Base-by-base conservation (phyloP, 2,888 invertebrate genomes). In the Dyspetes luteomarginatus region DNA sequence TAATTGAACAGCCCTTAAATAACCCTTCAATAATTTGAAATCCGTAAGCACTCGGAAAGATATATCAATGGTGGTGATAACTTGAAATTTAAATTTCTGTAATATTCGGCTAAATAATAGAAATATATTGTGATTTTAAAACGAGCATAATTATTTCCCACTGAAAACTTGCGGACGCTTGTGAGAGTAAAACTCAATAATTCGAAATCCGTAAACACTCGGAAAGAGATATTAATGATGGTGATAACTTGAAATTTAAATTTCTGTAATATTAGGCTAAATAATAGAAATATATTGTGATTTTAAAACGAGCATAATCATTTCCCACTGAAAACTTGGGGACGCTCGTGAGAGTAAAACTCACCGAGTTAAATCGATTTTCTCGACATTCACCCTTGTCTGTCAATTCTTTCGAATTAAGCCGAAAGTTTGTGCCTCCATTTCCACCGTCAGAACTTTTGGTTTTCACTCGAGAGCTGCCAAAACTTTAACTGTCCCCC, bases 401-500 rank as follows among this genome's bases (percentile, higher is more conserved):
- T 9, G 17, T 50, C 30, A 12, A 15, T 17, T 48, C 30, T 12
- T 41, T 26, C 48, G 9, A 58, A 41, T 48, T 19, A 4, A 3
- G 45, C 15, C 19, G n/a, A 69, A 71, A 71, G 28, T 45, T 28
- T 58, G 4, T 9, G 5, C 22, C 69, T 28, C 19, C 28, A 22
- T 28, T 30, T 56, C 48, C 28, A 56, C 22, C 56, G 43, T 12
- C 30, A 5, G 7, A 45, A 69, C 58, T 71, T 48, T 9, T 5
- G 68, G 5, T 15, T 48, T 48, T 48, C 43, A 9, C 24, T 28
- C 41, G 58, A 15, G 28, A 28, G 28, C 28, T 19, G 19, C 26
- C 28, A 58, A 58, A 71, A 58, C 58, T 71, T 71, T 71, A 4
- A 12, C 28, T 17, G 22, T 30, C 48, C 15, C 15, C 28, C n/a